Conservation (phyloP, 1,140 invertebrate genomes). For the Platyura marginata region DNA sequence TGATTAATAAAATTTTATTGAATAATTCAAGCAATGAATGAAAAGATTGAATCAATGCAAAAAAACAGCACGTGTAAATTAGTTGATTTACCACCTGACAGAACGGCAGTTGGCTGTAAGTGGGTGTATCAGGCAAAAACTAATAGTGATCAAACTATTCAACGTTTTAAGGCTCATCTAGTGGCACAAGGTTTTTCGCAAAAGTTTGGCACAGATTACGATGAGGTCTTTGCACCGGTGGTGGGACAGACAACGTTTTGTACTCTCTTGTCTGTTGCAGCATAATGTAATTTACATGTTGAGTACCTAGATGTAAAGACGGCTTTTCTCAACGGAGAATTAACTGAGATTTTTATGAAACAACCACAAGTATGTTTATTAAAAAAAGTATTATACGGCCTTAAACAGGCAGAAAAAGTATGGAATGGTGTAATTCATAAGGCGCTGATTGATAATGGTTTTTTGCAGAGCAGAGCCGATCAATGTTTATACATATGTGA, state of each 20-base stretch:
- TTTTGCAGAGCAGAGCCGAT: conserved; percentile 7
- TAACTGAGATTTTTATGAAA: conserved; percentile 23
- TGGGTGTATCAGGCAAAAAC: conserved; percentile 11
- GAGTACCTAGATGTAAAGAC: conserved; percentile 13
- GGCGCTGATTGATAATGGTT: conserved; percentile 6
- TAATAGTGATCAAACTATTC: conserved; percentile 5
- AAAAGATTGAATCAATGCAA: conserved; percentile 5
- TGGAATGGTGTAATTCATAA: conserved; percentile 18
- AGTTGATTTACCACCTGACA: conserved; percentile 5
- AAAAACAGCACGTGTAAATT: conserved; percentile 8
- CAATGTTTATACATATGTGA: conserved; percentile 6
- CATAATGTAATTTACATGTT: conserved; percentile 3
- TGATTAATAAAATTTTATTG: too few species aligned
- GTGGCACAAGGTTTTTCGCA: conserved; percentile 17
- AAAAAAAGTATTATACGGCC: conserved; percentile 22
- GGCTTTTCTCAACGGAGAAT: conserved; percentile 20
- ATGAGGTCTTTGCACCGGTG: conserved; percentile 1
- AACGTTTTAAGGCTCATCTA: conserved; percentile 9
- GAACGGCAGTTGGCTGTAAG: conserved; percentile 8
- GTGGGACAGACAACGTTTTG: conserved; percentile 9
- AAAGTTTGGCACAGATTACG: conserved; percentile 1
- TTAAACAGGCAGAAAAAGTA: conserved; percentile 25
- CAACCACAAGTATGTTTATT: conserved; percentile 17
- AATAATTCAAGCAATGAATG: conserved; percentile 8
- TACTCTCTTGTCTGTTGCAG: conserved; percentile 7